Evolutionary conservation across 1,140 invertebrate genomes (phyloP).

Genomic region (Drosophila quadrilineata): DNA sequence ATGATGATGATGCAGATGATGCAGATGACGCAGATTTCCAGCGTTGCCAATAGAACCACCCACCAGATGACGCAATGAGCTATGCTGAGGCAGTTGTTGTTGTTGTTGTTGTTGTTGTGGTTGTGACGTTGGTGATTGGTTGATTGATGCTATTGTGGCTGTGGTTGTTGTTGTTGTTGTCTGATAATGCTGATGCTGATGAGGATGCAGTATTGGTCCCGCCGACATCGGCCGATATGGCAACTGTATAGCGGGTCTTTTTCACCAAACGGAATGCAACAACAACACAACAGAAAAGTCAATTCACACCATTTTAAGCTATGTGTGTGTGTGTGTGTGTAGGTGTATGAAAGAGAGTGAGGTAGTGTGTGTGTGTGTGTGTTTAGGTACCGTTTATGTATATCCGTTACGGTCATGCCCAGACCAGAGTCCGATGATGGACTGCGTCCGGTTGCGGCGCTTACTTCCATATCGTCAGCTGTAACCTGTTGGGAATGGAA

Average conservation of each 20-base stretch:
- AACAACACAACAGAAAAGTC: conserved; percentile 38
- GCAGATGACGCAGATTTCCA: conserved; percentile 45
- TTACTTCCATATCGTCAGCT: conserved; percentile 80
- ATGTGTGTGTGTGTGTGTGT: neutral
- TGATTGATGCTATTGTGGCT: conserved; percentile 48
- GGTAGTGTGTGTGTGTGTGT: conserved; percentile 3
- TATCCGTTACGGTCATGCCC: conserved; percentile 79
- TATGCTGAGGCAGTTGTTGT: conserved; percentile 56
- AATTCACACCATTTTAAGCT: no score
- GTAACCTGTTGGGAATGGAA: conserved; percentile 79
- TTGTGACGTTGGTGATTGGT: conserved; percentile 37
- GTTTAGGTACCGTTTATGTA: conserved; percentile 77
- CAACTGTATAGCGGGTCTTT: conserved; percentile 74
- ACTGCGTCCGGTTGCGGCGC: conserved; percentile 78
- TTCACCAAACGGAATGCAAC: conserved; percentile 1
- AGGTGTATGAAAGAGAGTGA: neutral
- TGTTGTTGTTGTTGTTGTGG: conserved; percentile 45
- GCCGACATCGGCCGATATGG: conserved; percentile 80
- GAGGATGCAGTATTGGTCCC: conserved; percentile 79
- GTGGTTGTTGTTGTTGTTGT: conserved; percentile 32
- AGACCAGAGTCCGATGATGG: conserved; percentile 78
- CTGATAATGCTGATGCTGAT: conserved; percentile 72
- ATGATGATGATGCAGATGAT: no score
- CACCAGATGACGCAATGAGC: conserved; percentile 77
- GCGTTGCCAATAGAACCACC: conserved; percentile 17